These are phyloP conservation scores for Sylvia atricapilla DNA, from an alignment of 2,113 vertebrate species.

Conservation along the genomic window DNA sequence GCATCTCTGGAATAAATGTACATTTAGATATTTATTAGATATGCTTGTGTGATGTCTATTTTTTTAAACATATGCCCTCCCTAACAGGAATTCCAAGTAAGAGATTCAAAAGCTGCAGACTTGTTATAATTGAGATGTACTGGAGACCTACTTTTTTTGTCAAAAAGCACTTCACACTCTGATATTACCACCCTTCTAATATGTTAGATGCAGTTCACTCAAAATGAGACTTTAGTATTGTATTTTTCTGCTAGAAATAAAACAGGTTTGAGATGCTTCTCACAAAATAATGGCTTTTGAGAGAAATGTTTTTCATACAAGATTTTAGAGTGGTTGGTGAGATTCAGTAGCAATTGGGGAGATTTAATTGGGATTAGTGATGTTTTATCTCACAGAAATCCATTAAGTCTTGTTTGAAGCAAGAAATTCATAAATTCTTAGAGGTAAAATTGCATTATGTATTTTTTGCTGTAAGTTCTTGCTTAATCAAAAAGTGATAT, in stretches of 20 bases:
- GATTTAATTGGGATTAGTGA: slow-evolving; percentile 42
- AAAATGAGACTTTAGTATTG: neutral
- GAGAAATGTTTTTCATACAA: neutral
- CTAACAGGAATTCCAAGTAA: neutral
- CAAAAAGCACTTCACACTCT: neutral
- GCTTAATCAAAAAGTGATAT: slow-evolving; percentile 17
- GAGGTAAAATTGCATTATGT: slow-evolving; percentile 8
- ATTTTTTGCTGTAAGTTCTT: slow-evolving; percentile 23
- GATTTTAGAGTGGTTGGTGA: neutral
- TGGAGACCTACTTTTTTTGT: neutral
- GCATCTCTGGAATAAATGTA: neutral
- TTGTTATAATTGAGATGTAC: neutral
- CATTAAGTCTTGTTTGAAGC: slow-evolving; percentile 32
- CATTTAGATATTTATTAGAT: neutral
- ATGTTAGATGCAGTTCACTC: neutral
- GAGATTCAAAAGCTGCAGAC: neutral
- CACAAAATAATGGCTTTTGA: neutral
- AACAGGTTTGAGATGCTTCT: neutral
- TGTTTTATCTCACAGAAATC: slow-evolving; percentile 24
- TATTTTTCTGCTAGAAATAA: neutral
- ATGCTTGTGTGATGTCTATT: neutral
- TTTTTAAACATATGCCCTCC: neutral
- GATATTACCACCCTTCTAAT: neutral
- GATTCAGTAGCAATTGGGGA: neutral
- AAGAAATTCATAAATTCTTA: slow-evolving; percentile 14